A percentile compares a stretch with the other conserved stretches of the same genome.
Evolutionary conservation across 92 coral and sea anemone genomes (phyloP).

Genomic region (Bergia puertoricense): DNA sequence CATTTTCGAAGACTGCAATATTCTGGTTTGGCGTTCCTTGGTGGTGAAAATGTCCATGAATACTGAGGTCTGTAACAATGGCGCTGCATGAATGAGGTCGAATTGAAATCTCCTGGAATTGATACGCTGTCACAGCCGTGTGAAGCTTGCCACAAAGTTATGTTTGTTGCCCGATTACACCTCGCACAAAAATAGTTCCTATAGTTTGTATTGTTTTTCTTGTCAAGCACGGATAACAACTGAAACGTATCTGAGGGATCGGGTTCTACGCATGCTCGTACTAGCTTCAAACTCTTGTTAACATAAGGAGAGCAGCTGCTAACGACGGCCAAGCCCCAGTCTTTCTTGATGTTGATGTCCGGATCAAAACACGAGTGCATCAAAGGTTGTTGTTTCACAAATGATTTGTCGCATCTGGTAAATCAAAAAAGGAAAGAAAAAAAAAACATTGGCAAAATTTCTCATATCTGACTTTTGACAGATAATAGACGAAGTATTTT

Average conservation of each 20-base stretch:
- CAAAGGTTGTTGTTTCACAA: not conserved
- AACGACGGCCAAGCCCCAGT: slow-evolving; percentile 1
- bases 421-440: not conserved
- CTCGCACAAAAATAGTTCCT: slow-evolving; percentile 4
- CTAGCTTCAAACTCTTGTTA: not conserved
- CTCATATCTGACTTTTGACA: not conserved
- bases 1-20: not conserved
- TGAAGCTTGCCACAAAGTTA: not conserved
- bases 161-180: not conserved
- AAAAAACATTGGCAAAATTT: not conserved
- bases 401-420: not conserved
- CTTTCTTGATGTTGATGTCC: not conserved
- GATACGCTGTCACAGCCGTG: not conserved
- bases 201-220: not conserved
- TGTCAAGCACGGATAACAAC: slow-evolving; percentile 5
- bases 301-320: not conserved
- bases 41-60: not conserved
- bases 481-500: not conserved
- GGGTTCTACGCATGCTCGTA: slow-evolving; percentile 6
- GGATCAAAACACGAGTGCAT: not conserved
- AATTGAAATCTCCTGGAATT: not conserved
- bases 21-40: not conserved
- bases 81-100: not conserved
- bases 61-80: not conserved
- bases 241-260: slow-evolving; percentile 20